Evolutionary conservation across 2,888 invertebrate genomes (phyloP).

Genomic region (Aromia moschata): DNA sequence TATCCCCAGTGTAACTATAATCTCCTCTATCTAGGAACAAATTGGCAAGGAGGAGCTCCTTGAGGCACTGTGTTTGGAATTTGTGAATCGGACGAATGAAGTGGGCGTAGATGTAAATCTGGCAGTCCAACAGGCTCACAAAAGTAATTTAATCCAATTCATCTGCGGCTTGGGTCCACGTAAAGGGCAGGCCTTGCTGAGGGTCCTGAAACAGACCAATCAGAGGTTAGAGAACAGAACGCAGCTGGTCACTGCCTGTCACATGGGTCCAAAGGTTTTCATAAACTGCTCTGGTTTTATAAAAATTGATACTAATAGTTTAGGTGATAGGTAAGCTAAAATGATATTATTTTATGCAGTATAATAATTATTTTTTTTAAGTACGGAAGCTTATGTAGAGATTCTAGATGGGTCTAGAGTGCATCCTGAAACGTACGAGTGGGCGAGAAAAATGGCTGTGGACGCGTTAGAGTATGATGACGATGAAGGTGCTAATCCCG

Average conservation of each 20-base stretch:
- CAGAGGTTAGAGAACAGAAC: conserved; percentile 93
- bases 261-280: conserved; percentile 95
- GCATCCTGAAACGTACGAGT: conserved; percentile 99
- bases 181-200: conserved; percentile 88
- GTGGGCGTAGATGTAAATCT: conserved; percentile 97
- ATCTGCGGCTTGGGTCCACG: conserved; percentile 96
- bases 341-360: background rate
- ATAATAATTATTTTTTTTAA: conserved; percentile 45
- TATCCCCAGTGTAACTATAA: no score
- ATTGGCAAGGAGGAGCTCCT: conserved; percentile 85
- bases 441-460: conserved; percentile 99
- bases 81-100: conserved; percentile 95
- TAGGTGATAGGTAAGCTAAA: conserved; percentile 77
- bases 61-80: conserved; percentile 87
- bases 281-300: conserved; percentile 99
- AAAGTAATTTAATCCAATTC: conserved; percentile 91
- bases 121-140: conserved; percentile 88
- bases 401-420: conserved; percentile 97
- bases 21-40: conserved; percentile 81
- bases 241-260: conserved; percentile 93
- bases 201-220: conserved; percentile 89
- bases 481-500: conserved; percentile 95
- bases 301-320: conserved; percentile 95
- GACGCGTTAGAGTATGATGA: conserved; percentile 99
- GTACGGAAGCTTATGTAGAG: conserved; percentile 94